Evolutionary conservation across 2,113 vertebrate species (phyloP).

Genomic region (Elanoides forficatus): DNA sequence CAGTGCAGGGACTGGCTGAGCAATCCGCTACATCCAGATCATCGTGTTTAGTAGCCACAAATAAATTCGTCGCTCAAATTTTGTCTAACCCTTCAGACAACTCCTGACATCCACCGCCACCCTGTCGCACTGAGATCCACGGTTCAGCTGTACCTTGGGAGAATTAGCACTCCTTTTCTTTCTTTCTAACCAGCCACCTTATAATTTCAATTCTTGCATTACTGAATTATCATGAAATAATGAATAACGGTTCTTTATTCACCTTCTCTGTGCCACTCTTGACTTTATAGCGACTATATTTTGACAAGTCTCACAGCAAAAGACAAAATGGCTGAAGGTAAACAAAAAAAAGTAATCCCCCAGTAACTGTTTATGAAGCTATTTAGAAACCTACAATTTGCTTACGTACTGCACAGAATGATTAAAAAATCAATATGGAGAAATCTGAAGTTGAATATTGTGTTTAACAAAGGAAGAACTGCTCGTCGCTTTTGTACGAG

Average conservation of each 20-base stretch:
- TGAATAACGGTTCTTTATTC: not conserved
- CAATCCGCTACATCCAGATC: not conserved
- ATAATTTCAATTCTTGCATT: not conserved
- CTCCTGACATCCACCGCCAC: not conserved
- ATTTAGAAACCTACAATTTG: not conserved
- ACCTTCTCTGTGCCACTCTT: not conserved
- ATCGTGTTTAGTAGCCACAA: not conserved
- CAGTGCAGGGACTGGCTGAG: not conserved
- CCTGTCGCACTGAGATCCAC: accelerated
- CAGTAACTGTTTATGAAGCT: not conserved
- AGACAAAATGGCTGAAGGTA: not conserved
- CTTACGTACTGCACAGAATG: accelerated
- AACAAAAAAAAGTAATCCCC: not conserved
- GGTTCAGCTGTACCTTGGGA: not conserved
- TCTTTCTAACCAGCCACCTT: not conserved
- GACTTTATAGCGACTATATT: not conserved
- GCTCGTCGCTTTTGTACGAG: not conserved
- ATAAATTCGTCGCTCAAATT: not conserved
- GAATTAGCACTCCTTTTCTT: not conserved
- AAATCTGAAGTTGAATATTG: not conserved
- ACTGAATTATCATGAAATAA: not conserved
- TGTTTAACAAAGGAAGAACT: not conserved
- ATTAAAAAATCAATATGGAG: not conserved
- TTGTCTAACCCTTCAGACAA: not conserved
- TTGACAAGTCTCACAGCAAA: not conserved